Percentiles rank a stretch among this genome's conserved stretches.
phyloP scores from a whole-genome alignment of 2,888 invertebrate genomes.

The Clunio marinus region DNA sequence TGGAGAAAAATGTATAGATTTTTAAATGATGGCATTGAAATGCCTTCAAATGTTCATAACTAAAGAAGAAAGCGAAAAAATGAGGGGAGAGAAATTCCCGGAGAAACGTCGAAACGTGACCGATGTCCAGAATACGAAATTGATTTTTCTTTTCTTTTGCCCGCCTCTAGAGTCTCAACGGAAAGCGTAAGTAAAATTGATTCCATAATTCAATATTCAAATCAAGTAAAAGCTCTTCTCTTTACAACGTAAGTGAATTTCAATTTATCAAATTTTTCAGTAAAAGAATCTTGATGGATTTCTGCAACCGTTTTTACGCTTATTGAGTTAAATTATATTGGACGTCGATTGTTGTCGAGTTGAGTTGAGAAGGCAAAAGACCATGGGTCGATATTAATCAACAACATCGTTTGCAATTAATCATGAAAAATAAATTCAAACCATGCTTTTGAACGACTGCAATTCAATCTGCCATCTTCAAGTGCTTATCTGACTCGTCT shows the following conservation, averaged over 20 bases:
- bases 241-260: conserved; percentile 39
- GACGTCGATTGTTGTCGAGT: no score
- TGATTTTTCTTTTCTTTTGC: background rate
- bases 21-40: conserved; percentile 11
- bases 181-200: background rate
- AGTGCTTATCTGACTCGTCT: no score
- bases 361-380: no score
- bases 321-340: no score
- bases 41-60: background rate
- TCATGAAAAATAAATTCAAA: no score
- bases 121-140: conserved; percentile 27
- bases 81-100: conserved; percentile 27
- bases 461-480: no score
- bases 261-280: conserved; percentile 31
- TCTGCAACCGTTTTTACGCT: background rate
- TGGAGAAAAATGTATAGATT: no score
- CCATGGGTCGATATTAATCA: no score
- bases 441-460: no score
- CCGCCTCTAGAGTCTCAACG: background rate
- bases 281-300: background rate
- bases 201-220: conserved; percentile 39
- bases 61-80: background rate
- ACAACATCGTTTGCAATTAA: no score
- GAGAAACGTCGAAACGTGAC: conserved; percentile 1
- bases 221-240: conserved; percentile 19